Evolutionary conservation across 2,113 vertebrate genomes (phyloP).

Genomic region (Cichladusa arquata): DNA sequence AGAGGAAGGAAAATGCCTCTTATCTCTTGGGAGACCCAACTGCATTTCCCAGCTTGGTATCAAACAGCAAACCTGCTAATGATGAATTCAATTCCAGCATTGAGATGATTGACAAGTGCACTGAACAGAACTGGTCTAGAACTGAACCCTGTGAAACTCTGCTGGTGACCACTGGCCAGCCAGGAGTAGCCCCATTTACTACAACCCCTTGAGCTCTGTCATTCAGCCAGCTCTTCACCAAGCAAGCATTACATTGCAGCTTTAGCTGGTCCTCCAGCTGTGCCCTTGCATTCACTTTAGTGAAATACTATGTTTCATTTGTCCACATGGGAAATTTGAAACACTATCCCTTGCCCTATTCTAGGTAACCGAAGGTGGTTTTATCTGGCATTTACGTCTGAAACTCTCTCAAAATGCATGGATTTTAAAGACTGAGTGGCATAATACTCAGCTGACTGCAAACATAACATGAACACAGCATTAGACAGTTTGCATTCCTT

Average conservation of each 20-base stretch:
- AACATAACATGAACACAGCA: background rate
- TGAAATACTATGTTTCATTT: background rate
- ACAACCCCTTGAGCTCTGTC: background rate
- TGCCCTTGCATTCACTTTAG: background rate
- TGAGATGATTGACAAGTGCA: background rate
- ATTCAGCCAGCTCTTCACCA: background rate
- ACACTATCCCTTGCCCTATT: background rate
- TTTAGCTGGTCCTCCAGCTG: background rate
- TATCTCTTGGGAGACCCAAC: background rate
- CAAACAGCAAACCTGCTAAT: background rate
- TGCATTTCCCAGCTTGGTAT: background rate
- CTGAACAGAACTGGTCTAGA: background rate
- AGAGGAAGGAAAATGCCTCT: background rate
- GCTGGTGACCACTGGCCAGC: background rate
- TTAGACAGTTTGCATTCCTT: background rate
- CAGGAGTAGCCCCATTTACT: background rate
- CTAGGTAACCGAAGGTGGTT: rapidly evolving
- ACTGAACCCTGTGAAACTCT: background rate
- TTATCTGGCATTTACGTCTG: background rate
- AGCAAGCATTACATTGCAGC: background rate
- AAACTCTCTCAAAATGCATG: background rate
- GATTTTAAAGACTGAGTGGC: background rate
- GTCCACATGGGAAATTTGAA: background rate
- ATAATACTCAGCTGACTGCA: background rate
- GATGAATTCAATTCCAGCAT: background rate